Evolutionary conservation across 2,113 vertebrate genomes (phyloP).

Genomic region (Sakesphorus luctuosus): DNA sequence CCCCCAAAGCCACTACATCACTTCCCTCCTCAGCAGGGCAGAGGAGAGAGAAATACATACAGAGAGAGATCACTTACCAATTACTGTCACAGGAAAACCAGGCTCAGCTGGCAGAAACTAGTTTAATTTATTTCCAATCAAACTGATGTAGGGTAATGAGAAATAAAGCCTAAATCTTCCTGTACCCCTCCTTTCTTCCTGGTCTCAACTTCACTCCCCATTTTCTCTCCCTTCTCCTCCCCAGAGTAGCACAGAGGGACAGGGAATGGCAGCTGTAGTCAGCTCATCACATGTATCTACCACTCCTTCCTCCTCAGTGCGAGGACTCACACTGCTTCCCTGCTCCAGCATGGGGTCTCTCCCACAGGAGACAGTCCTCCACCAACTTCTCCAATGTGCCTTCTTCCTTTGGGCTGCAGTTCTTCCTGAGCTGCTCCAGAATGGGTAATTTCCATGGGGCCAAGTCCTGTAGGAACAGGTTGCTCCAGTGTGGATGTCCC

Average conservation of each 20-base stretch:
- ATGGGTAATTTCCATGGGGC: neutral
- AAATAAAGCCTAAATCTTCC: neutral
- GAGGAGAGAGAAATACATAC: neutral
- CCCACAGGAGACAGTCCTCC: fast-evolving
- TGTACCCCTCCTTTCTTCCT: neutral
- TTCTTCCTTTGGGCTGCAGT: no score
- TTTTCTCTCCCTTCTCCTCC: neutral
- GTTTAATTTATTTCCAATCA: neutral
- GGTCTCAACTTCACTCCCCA: neutral
- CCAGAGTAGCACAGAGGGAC: fast-evolving
- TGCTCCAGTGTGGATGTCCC: neutral
- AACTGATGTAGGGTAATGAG: neutral
- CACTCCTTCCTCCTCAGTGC: fast-evolving
- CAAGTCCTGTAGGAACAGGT: neutral
- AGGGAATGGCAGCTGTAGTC: neutral
- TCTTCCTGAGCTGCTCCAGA: fast-evolving
- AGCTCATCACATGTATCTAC: neutral
- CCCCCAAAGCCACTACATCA: neutral
- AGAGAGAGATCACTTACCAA: neutral
- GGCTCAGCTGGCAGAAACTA: neutral
- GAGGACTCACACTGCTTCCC: neutral
- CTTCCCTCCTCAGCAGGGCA: neutral
- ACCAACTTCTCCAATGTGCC: neutral
- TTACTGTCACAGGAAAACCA: neutral
- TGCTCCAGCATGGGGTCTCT: neutral